Evolutionary conservation across 2,888 invertebrate species (phyloP).

Genomic region (Nymphalis urticae): DNA sequence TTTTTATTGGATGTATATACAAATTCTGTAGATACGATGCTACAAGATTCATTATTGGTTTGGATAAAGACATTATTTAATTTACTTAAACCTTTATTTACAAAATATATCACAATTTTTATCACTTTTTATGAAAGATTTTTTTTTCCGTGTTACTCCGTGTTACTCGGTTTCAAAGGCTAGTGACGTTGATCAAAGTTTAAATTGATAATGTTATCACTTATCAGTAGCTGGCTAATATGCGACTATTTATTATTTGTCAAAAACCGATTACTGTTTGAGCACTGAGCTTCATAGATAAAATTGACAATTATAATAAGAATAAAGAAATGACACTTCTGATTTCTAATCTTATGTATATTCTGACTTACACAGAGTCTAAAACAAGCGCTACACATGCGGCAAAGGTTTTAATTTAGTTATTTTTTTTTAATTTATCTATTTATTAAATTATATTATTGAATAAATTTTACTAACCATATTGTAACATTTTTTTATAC

Average conservation of each 20-base stretch:
- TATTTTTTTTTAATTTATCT: too few species aligned
- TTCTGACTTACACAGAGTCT: too few species aligned
- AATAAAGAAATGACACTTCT: too few species aligned
- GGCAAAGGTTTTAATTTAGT: too few species aligned
- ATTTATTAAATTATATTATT: too few species aligned
- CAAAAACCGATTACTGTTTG: neutral
- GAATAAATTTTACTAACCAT: too few species aligned
- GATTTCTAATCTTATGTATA: too few species aligned
- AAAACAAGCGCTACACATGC: too few species aligned
- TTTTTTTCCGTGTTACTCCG: slow-evolving; percentile 9
- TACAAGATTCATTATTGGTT: slow-evolving; percentile 85
- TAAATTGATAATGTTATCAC: slow-evolving; percentile 35
- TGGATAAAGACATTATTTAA: slow-evolving; percentile 85
- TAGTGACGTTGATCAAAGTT: slow-evolving; percentile 25
- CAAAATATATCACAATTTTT: neutral
- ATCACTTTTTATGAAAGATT: slow-evolving; percentile 3
- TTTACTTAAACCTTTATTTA: slow-evolving; percentile 5
- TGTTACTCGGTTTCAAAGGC: neutral
- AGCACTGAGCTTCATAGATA: neutral
- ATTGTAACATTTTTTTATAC: too few species aligned
- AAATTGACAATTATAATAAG: neutral
- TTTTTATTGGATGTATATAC: slow-evolving; percentile 88
- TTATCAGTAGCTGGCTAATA: slow-evolving; percentile 14
- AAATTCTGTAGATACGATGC: slow-evolving; percentile 88
- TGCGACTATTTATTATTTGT: slow-evolving; percentile 7